phyloP scores from a whole-genome alignment of 2,113 vertebrate genomes.

The Todiramphus chloris region DNA sequence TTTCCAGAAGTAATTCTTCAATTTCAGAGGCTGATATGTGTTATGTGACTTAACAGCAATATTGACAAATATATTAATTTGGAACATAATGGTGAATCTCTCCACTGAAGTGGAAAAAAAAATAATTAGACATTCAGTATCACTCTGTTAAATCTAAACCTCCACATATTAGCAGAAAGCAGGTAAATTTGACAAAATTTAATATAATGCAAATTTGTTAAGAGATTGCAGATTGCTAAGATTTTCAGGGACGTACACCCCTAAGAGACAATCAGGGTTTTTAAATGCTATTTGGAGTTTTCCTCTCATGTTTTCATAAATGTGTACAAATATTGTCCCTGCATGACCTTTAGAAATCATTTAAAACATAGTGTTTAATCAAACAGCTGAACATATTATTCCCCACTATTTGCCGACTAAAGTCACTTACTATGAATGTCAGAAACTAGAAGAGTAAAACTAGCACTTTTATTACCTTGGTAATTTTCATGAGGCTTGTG shows the following conservation, averaged over 20 bases:
- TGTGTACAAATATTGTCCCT: neutral
- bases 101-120: neutral
- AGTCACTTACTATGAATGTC: neutral
- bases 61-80: conserved; percentile 19
- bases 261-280: neutral
- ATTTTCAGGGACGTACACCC: neutral
- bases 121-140: neutral
- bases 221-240: neutral
- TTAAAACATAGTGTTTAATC: neutral
- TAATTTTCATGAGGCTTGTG: neutral
- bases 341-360: neutral
- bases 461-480: neutral
- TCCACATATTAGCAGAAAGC: neutral
- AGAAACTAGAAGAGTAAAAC: neutral
- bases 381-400: neutral
- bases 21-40: neutral
- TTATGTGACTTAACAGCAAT: neutral
- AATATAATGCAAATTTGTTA: neutral
- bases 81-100: neutral
- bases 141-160: neutral
- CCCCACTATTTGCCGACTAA: neutral
- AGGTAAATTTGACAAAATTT: neutral
- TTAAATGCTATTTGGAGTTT: neutral
- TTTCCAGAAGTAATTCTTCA: conserved; percentile 2
- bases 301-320: neutral